Conservation (phyloP, 2,113 vertebrate species). For the Sula dactylatra region DNA sequence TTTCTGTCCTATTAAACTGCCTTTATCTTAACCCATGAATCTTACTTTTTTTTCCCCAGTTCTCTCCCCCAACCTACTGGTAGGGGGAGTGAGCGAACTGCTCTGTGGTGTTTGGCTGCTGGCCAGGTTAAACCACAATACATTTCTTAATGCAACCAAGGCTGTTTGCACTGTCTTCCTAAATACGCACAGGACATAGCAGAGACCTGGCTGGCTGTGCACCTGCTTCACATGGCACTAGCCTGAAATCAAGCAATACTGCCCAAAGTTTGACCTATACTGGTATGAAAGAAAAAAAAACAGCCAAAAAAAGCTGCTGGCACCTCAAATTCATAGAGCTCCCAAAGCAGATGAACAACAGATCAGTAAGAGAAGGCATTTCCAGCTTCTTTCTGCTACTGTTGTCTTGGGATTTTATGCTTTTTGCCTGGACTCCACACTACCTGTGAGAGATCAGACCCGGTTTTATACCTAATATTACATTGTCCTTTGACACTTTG, state of each 20-base stretch:
- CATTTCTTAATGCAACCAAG: neutral
- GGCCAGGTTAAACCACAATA: too few species aligned
- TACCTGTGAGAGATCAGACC: neutral
- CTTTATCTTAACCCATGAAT: too few species aligned
- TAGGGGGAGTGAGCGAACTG: too few species aligned
- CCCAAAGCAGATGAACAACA: neutral
- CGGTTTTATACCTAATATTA: neutral
- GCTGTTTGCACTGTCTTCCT: neutral
- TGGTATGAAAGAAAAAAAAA: neutral
- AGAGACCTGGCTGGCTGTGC: neutral
- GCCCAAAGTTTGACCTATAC: neutral
- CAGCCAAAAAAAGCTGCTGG: neutral
- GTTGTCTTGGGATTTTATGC: neutral
- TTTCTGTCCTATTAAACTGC: too few species aligned
- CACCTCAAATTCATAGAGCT: neutral
- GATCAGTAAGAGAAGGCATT: neutral
- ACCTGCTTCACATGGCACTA: neutral
- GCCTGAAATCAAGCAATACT: neutral
- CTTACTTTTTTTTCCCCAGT: too few species aligned
- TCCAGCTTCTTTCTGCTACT: neutral
- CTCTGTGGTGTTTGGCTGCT: too few species aligned
- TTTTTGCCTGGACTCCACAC: neutral
- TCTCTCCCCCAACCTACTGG: too few species aligned
- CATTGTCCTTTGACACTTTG: neutral
- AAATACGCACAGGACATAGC: neutral